Conservation (phyloP, 2,113 vertebrate genomes). For the Eulemur rufifrons region DNA sequence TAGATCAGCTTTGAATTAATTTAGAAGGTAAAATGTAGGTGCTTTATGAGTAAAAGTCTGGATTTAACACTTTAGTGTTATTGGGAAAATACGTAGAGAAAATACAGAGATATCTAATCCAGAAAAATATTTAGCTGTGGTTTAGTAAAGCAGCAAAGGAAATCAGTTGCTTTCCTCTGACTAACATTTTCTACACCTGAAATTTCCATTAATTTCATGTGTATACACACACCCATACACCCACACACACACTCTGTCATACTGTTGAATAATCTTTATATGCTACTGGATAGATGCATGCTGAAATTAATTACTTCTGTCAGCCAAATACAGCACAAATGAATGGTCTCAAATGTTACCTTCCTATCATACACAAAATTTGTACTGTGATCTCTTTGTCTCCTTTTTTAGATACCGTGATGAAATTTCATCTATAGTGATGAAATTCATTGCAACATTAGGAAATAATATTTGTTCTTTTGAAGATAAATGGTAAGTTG, state of each 20-base stretch:
- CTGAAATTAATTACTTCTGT: not conserved
- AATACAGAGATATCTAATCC: not conserved
- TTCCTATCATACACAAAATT: not conserved
- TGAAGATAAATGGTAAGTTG: constrained; percentile 25
- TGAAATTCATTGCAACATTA: constrained; percentile 14
- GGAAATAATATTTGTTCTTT: constrained; percentile 35
- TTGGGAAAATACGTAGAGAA: not conserved
- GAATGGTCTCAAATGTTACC: not conserved
- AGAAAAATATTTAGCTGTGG: not conserved
- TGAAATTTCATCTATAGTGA: not conserved
- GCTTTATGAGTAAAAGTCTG: not conserved
- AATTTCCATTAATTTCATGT: not conserved
- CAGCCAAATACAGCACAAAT: not conserved
- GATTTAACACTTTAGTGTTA: not conserved
- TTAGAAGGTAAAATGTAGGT: not conserved
- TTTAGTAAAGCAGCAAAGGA: not conserved
- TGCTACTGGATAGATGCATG: not conserved
- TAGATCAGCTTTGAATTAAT: not conserved
- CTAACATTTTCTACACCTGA: not conserved
- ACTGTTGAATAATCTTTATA: not conserved
- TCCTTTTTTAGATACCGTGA: not conserved
- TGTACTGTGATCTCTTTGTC: not conserved
- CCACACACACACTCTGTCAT: not conserved
- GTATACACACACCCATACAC: not conserved
- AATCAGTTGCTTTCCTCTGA: not conserved